Conservation (phyloP, 1,140 invertebrate genomes). For the Lasioglossum albipes region DNA sequence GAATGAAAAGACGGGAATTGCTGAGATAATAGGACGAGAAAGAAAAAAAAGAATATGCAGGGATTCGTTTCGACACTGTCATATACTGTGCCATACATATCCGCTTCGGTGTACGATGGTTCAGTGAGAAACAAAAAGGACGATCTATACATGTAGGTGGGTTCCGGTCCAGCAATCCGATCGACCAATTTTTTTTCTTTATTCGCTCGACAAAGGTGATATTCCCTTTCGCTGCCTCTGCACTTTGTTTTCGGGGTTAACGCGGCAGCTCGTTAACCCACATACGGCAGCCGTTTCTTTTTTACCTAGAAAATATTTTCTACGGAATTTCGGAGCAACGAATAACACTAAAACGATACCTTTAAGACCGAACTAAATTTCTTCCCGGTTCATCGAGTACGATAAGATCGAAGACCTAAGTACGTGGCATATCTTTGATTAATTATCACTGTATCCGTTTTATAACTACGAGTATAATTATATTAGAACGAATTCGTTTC, state of each 20-base stretch:
- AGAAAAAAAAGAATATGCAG: not conserved
- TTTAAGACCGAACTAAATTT: not conserved
- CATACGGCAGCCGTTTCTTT: not conserved
- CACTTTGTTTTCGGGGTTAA: not conserved
- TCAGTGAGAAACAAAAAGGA: conserved; percentile 26
- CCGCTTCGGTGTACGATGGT: conserved; percentile 30
- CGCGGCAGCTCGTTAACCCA: not conserved
- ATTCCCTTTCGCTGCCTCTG: not conserved
- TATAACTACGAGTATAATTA: too few relatives aligned
- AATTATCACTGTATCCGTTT: too few relatives aligned
- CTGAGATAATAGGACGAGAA: not conserved
- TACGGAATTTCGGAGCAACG: not conserved
- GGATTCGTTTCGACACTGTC: conserved; percentile 11
- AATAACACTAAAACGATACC: not conserved
- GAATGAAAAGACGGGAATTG: not conserved
- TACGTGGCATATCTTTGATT: too few relatives aligned
- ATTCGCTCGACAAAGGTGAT: conserved; percentile 4
- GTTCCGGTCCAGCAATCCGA: not conserved
- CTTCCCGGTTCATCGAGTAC: not conserved
- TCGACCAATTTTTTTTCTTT: conserved; percentile 27
- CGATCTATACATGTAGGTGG: not conserved
- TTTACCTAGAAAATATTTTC: not conserved
- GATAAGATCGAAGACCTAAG: not conserved
- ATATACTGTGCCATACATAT: conserved; percentile 54
- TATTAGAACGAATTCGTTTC: too few relatives aligned